Conservation (phyloP, 2,113 vertebrate species). For the Passer montanus region DNA sequence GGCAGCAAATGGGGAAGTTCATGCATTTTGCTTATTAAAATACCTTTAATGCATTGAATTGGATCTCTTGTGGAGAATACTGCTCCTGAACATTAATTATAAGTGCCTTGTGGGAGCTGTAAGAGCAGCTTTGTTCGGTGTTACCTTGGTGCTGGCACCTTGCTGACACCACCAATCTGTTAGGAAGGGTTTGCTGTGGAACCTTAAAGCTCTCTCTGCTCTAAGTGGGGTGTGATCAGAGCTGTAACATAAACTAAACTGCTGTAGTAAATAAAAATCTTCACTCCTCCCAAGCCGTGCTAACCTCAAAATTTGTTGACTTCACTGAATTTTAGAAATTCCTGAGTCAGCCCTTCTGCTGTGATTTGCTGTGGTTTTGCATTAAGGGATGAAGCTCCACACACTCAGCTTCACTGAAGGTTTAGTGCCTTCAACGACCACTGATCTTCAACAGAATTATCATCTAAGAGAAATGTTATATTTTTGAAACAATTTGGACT, state of each 20-base stretch:
- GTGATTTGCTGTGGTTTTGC: not conserved
- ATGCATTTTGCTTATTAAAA: not conserved
- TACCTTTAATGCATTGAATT: not conserved
- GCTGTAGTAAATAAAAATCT: not conserved
- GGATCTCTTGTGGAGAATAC: not conserved
- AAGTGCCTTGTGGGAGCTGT: not conserved
- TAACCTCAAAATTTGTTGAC: not conserved
- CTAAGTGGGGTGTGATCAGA: not conserved
- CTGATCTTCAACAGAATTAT: not conserved
- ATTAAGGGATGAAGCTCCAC: not conserved
- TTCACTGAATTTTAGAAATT: not conserved
- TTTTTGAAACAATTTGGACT: not conserved
- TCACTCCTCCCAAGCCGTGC: not conserved
- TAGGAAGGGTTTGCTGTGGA: not conserved
- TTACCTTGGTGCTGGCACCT: constrained; percentile 5
- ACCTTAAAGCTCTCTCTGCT: not conserved
- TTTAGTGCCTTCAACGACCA: not conserved
- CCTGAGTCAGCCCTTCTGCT: not conserved
- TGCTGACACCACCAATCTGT: not conserved
- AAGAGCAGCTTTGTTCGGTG: not conserved
- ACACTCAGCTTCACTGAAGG: not conserved
- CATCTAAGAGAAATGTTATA: not conserved
- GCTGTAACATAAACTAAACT: not conserved
- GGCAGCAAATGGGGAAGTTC: constrained; percentile 8
- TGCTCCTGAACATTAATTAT: constrained; percentile 32